Evolutionary conservation across 2,113 vertebrate species (phyloP), one percentile per base, ranked within the genome.

Genomic region (Kryptolebias marmoratus): DNA sequence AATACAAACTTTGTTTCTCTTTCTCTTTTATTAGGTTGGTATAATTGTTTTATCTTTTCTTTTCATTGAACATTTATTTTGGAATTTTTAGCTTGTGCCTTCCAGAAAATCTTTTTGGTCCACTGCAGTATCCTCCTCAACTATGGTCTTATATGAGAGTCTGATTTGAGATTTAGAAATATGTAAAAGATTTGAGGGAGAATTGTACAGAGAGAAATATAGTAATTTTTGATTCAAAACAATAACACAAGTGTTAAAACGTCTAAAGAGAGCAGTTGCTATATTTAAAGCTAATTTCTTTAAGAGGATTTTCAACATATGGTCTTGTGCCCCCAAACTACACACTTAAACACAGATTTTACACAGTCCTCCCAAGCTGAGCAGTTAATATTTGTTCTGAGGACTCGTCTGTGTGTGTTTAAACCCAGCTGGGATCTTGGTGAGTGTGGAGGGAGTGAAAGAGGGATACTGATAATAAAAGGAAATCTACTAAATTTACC

Each of bases 311-410:
- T 88, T 64, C 69, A 79, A 85, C 83, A 84, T 84, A 81, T 88
- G 86, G 85, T 87, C 50, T 66, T 57, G 56, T 79, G 68, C 30
- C 53, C 79, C 63, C 32, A 75, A 90, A 85, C 91, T 75, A 83
- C 79, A 84, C 82, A 79, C 80, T 88, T 78, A 68, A 86, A 83
- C 73, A 83, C 73, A 80, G 65, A 76, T 71, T 48, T 68, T 69
- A 78, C 73, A 54, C 76, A 78, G 56, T 84, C 86, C 71, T 84
- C 66, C 44, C 22, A 65, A 77, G 72, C 82, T 84, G 87, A 88
- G 77, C 75, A 79, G 84, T 88, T 90, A 73, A 88, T 94, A 88
- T 93, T 92, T 91, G 89, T 87, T 86, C 80, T 75, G 68, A 81
- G 81, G 80, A 83, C 75, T 73, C 69, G 79, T 71, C 75, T 89